Percentiles rank a stretch among this genome's conserved stretches.
phyloP scores from a whole-genome alignment of 2,113 vertebrate species.

The Furnarius figulus region DNA sequence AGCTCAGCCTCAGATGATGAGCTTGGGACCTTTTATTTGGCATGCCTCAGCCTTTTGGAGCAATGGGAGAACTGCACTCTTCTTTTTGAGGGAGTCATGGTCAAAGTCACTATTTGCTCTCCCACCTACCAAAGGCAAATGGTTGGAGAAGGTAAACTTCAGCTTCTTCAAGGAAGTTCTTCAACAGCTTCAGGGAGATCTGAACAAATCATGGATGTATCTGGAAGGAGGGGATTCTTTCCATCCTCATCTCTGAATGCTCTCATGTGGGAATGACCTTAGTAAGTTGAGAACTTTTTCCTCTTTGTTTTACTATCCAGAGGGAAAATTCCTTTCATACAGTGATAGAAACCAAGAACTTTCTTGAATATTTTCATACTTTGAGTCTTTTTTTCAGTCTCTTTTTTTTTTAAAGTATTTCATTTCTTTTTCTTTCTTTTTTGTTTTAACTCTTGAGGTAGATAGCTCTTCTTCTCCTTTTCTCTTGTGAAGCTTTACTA shows the following conservation, averaged over 20 bases:
- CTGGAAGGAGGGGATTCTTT: not conserved
- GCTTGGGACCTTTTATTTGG: conserved; percentile 64
- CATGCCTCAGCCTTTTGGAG: conserved; percentile 33
- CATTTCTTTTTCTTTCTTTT: not conserved
- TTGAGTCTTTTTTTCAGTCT: not conserved
- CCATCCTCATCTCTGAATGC: conserved; percentile 22
- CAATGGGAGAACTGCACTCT: conserved; percentile 32
- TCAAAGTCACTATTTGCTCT: not conserved
- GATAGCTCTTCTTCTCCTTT: not conserved
- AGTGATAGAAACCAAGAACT: not conserved
- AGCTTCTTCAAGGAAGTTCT: conserved; percentile 14
- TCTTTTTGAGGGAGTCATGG: conserved; percentile 40
- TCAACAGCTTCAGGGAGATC: conserved; percentile 1
- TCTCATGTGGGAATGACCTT: conserved; percentile 30
- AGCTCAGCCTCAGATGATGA: conserved; percentile 62
- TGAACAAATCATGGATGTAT: conserved; percentile 34
- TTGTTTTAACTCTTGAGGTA: not conserved
- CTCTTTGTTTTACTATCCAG: not conserved
- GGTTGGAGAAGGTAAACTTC: conserved; percentile 26
- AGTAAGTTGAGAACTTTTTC: conserved; percentile 37
- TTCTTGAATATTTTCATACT: not conserved
- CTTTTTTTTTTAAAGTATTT: not conserved
- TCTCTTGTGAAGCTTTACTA: not conserved
- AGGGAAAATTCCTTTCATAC: not conserved
- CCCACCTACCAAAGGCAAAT: not conserved